Base-by-base conservation (phyloP, 2,113 vertebrate genomes). In the Ailuropoda melanoleuca region DNA sequence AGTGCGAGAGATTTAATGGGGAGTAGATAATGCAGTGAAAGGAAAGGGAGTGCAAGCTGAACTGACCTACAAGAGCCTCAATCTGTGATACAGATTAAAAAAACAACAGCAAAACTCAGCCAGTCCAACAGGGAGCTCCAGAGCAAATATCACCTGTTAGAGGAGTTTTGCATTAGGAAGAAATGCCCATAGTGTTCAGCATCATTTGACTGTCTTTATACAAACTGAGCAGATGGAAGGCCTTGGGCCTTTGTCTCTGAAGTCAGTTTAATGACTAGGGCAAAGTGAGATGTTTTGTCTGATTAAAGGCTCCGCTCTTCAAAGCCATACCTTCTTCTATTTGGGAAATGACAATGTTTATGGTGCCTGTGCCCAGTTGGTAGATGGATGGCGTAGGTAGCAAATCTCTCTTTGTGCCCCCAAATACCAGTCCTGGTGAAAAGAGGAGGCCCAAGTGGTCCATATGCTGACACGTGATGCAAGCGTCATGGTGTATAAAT, bases 161-260 rank as follows among this genome's bases (percentile, higher is more conserved):
- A 82, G 66, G 66, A 96, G 34, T 56, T 39, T 31, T 55, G 53
- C 23, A 14, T 31, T 34, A 14, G n/a, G 46, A 26, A 78, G 84
- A 72, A 80, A n/a, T n/a, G n/a, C n/a, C n/a, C n/a, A n/a, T 66
- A 34, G 88, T 50, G 90, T 74, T 95, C 48, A 37, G 81, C 83
- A 39, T 95, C 94, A 77, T 75, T 96, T 93, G 94, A 97, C 90
- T 90, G 92, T 97, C 98, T 98, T 96, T 95, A 97, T 78, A 97
- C 95, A 97, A 97, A 94, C 56, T 11, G 84, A 92, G 84, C 98
- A 97, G 81, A 97, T 97, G 96, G 94, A 94, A 75, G 72, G 95
- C 98, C 97, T 97, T 97, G 96, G 96, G 98, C 97, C 94, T 96
- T 96, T 97, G 97, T 96, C 96, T 97, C 97, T 97, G 97, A 98